Evolutionary conservation across 2,888 invertebrate species (phyloP).

Genomic region (Chirona hameri): DNA sequence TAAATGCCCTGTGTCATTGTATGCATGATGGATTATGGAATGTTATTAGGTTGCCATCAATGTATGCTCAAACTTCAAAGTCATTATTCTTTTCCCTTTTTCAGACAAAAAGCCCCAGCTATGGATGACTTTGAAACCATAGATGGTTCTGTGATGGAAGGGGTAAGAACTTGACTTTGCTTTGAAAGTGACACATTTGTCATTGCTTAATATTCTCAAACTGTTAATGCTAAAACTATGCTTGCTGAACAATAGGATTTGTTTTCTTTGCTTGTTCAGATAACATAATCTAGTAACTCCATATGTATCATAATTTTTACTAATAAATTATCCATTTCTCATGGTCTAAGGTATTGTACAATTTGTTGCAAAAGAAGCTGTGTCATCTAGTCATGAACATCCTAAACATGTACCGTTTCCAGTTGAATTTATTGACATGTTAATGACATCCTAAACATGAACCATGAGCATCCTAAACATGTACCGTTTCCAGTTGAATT

Average conservation of each 20-base stretch:
- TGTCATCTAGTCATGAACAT: not conserved
- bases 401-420: not conserved
- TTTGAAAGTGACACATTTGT: not conserved
- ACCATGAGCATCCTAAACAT: not conserved
- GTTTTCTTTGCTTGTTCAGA: not conserved
- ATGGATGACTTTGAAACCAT: constrained; percentile 54
- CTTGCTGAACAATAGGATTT: not conserved
- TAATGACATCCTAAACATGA: no score
- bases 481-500: not conserved
- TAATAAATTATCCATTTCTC: no score
- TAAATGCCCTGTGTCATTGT: no score
- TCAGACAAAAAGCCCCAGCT: not conserved
- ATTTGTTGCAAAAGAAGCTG: no score
- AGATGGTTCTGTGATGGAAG: constrained; percentile 75
- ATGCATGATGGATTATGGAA: no score
- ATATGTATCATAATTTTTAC: no score
- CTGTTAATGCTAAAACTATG: not conserved
- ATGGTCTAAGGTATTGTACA: no score
- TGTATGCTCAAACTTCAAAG: no score
- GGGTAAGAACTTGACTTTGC: constrained; percentile 54
- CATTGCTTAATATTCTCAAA: not conserved
- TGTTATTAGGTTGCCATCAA: no score
- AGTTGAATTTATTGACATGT: not conserved
- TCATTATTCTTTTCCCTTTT: not conserved
- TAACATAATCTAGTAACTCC: not conserved